Evolutionary conservation across 2,888 invertebrate genomes (phyloP).

Genomic region (Rhimphoctona megacephalus): DNA sequence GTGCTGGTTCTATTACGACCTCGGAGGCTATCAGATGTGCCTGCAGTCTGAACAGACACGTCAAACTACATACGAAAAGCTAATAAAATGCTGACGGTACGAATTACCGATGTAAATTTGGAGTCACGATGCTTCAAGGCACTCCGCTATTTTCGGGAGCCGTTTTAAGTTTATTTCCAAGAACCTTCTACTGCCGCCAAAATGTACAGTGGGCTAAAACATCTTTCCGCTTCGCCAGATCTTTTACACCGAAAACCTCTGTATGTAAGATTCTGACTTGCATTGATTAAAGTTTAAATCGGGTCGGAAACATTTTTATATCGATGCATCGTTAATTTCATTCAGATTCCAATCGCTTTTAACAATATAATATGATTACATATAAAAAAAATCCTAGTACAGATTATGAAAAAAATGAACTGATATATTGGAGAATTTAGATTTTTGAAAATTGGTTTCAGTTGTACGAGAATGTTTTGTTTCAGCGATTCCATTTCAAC

Average conservation of each 20-base stretch:
- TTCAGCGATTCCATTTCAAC: background rate
- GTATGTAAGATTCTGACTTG: background rate
- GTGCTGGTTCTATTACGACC: conserved; percentile 17
- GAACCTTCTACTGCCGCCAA: conserved; percentile 44
- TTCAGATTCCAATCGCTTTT: background rate
- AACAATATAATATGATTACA: background rate
- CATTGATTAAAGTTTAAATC: background rate
- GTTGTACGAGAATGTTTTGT: too few relatives aligned
- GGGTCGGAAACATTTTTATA: background rate
- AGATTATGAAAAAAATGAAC: too few relatives aligned
- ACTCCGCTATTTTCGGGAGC: conserved; percentile 38
- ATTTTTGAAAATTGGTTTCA: too few relatives aligned
- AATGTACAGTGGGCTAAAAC: background rate
- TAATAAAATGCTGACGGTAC: conserved; percentile 22
- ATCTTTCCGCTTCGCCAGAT: too few relatives aligned
- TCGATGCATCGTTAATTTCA: background rate
- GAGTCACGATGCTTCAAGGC: conserved; percentile 61
- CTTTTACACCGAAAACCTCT: background rate
- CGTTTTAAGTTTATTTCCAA: conserved; percentile 57
- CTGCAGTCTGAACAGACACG: background rate
- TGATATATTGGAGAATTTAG: too few relatives aligned
- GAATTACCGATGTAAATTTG: conserved; percentile 80
- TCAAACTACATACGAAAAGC: background rate
- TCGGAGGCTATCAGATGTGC: conserved; percentile 34
- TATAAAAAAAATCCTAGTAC: background rate